Evolutionary conservation across 2,888 invertebrate species (phyloP).

Genomic region (Argynnis bischoffii): DNA sequence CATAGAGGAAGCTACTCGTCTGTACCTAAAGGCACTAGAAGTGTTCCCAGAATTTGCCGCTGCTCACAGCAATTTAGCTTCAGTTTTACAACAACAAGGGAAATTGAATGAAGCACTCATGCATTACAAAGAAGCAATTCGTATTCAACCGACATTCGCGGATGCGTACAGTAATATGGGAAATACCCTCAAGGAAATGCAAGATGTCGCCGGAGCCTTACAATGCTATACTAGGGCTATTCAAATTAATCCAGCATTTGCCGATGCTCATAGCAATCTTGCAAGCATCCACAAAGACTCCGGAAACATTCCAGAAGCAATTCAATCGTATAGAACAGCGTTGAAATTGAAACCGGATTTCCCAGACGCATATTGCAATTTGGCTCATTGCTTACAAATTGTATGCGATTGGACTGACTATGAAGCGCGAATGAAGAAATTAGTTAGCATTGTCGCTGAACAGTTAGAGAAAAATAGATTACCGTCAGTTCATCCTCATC

Average conservation of each 20-base stretch:
- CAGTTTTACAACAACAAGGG: conserved; percentile 98
- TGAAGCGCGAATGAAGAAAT: conserved; percentile 96
- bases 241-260: conserved; percentile 99
- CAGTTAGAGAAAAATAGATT: conserved; percentile 98
- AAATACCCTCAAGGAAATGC: conserved; percentile 99
- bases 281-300: conserved; percentile 99
- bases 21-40: conserved; percentile 95
- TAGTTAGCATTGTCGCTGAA: conserved; percentile 98
- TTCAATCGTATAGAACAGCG: conserved; percentile 98
- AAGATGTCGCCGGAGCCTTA: conserved; percentile 97
- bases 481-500: conserved; percentile 99
- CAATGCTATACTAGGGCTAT: conserved; percentile 99
- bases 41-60: conserved; percentile 99
- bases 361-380: conserved; percentile 99
- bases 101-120: conserved; percentile 98
- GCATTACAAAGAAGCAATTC: conserved; percentile 99
- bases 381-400: conserved; percentile 99
- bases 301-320: conserved; percentile 99
- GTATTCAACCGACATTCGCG: conserved; percentile 99
- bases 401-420: conserved; percentile 99
- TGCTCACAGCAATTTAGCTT: conserved; percentile 99
- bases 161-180: conserved; percentile 99
- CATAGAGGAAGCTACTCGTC: conserved; percentile 98
- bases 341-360: conserved; percentile 99
- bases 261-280: conserved; percentile 99